A percentile compares a stretch with the other conserved stretches of the same genome.
Evolutionary conservation across 2,113 vertebrate species (phyloP).

Genomic region (Grallaria varia): DNA sequence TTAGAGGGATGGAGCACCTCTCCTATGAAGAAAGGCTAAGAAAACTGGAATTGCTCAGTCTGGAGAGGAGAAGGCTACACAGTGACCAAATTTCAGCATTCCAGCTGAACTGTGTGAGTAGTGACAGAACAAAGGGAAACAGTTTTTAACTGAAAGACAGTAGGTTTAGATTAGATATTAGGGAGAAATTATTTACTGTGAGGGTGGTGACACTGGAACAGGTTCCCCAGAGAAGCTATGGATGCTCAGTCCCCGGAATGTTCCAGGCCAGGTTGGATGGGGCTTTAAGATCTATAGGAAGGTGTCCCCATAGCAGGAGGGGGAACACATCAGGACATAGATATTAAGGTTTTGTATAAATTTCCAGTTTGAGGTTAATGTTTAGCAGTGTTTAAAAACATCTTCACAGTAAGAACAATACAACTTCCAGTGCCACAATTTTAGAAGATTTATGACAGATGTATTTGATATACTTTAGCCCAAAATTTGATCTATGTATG

Average conservation of each 20-base stretch:
- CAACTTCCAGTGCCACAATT: not conserved
- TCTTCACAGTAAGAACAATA: not conserved
- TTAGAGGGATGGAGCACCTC: not conserved
- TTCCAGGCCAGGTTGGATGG: not conserved
- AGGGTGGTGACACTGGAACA: not conserved
- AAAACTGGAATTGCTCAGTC: not conserved
- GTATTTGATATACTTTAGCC: not conserved
- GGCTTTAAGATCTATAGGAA: not conserved
- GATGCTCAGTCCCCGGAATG: not conserved
- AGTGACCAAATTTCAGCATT: not conserved
- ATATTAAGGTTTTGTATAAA: not conserved
- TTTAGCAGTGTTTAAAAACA: not conserved
- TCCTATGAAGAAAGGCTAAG: not conserved
- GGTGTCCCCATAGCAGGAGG: not conserved
- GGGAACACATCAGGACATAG: not conserved
- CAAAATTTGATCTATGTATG: not conserved
- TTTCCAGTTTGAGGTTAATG: not conserved
- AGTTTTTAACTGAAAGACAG: not conserved
- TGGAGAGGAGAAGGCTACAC: not conserved
- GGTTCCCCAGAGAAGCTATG: not conserved
- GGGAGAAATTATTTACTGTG: not conserved
- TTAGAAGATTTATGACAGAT: not conserved
- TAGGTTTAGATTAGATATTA: not conserved
- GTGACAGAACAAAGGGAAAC: not conserved
- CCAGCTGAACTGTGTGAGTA: accelerated